Evolutionary conservation across 2,113 vertebrate genomes (phyloP), one percentile per base, ranked within the genome.

Genomic region (Sula dactylatra): DNA sequence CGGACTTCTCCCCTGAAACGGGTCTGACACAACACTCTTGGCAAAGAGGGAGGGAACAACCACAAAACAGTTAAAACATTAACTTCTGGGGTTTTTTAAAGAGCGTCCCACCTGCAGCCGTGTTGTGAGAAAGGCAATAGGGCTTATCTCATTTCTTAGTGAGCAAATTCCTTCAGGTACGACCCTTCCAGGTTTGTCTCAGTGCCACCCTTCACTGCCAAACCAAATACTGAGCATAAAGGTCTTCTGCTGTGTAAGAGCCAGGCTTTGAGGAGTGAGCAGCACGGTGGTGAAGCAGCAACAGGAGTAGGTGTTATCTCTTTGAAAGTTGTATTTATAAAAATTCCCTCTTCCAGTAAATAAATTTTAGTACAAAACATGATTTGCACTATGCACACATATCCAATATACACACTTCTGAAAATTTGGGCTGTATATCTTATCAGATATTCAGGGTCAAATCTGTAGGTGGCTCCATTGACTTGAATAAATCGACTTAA

Each of bases 401-500:
- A 10, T 54, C 58, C 71, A 54, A 65, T 34, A 78, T 4, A n/a
- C 3, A 38, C 3, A 4, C 7, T 42, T 94, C 19, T 69, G 56
- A 95, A 95, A 91, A 80, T 79, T 31, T 66, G 45, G 26, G 32
- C 42, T 72, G 19, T 40, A 11, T 69, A 71, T 67, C 29, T 80
- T 65, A 74, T 56, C 62, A 94, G 65, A 91, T 69, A 89, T 87
- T 84, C 83, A 87, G 45, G 80, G 86, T 93, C 89, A 94, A 93
- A 95, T 95, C 81, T 93, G 69, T 77, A 94, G 93, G 84, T 80
- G 88, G 70, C 92, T 93, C 87, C 58, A 94, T 62, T 50, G 70
- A 90, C 82, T 94, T 62, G 42, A 94, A 74, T 84, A 95, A 79
- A 94, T 79, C 0, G 0, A 42, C 22, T 70, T 66, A 38, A 64